Evolutionary conservation across 2,113 vertebrate species (phyloP).

Genomic region (Oryzias melastigma): DNA sequence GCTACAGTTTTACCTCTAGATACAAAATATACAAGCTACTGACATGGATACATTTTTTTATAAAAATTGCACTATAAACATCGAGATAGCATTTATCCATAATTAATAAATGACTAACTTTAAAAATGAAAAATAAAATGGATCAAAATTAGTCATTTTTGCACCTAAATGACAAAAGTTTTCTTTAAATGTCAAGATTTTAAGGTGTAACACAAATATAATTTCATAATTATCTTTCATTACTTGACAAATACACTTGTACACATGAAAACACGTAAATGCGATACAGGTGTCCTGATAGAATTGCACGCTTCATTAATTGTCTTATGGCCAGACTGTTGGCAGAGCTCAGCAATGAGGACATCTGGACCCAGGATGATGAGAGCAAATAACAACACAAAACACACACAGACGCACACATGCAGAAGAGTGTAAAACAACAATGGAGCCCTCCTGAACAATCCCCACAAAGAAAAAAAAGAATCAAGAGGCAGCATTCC

Average conservation of each 20-base stretch:
- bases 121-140: too few relatives aligned
- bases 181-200: too few relatives aligned
- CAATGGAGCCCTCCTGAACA: background rate
- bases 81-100: too few relatives aligned
- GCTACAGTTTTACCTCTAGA: too few relatives aligned
- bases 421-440: background rate
- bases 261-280: background rate
- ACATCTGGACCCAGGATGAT: constrained; percentile 53
- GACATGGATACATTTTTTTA: too few relatives aligned
- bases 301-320: constrained; percentile 42
- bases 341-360: constrained; percentile 31
- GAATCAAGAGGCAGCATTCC: constrained; percentile 28
- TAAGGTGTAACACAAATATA: too few relatives aligned
- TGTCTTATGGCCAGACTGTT: constrained; percentile 42
- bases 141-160: too few relatives aligned
- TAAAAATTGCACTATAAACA: too few relatives aligned
- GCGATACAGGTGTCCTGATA: constrained; percentile 34
- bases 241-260: constrained; percentile 1
- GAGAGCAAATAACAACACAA: constrained; percentile 16
- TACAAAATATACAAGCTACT: too few relatives aligned
- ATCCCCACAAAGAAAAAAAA: constrained; percentile 24
- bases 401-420: constrained; percentile 1
- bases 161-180: too few relatives aligned
- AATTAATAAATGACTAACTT: too few relatives aligned
- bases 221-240: too few relatives aligned